Evolutionary conservation across 2,888 invertebrate species (phyloP), one percentile per base, ranked within the genome.

Genomic region (Pristionchus entomophagus): DNA sequence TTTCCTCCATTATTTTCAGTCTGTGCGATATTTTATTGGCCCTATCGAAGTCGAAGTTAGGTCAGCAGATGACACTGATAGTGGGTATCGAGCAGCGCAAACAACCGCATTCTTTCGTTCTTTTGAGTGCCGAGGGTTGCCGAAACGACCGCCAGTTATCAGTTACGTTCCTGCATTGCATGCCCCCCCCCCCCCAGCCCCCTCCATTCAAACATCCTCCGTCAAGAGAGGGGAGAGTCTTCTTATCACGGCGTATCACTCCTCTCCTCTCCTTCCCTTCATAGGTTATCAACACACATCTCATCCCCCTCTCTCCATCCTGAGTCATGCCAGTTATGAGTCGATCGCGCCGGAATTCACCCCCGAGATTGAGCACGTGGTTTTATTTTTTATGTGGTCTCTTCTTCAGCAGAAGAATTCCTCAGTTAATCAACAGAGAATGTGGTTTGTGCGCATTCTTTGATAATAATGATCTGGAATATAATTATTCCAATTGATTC

Each of bases 251-350:
- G 22, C n/a, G 41, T 73, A 73, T 73, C 73, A 73, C 73, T 45
- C 73, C 26, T 22, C 32, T n/a, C 59, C 59, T n/a, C 29, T 26
- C 2, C 65, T n/a, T n/a, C n/a, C n/a, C n/a, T 56, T 41, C 73
- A 73, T 45, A 73, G 73, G 73, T 73, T 73, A 73, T 73, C 41
- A 73, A 73, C 73, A 73, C 73, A 73, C 73, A 69, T 38, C 35
- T 38, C 10, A 35, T 14, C 59, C 12, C 26, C 29, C 32, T 29
- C 14, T 59, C 51, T 59, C 59, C 5, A 2, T 29, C 59, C 32
- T 65, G 65, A 65, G 65, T 65, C 65, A 65, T 19, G 22, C 22
- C 29, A 65, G 35, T 65, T 65, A 65, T 65, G 65, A 65, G 65
- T 65, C 65, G 65, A 6, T 65, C 6, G 32, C 65, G 5, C 14